Evolutionary conservation across 2,888 invertebrate species (phyloP), one percentile per base, ranked within the genome.

Genomic region (Ochlodes sylvanus): DNA sequence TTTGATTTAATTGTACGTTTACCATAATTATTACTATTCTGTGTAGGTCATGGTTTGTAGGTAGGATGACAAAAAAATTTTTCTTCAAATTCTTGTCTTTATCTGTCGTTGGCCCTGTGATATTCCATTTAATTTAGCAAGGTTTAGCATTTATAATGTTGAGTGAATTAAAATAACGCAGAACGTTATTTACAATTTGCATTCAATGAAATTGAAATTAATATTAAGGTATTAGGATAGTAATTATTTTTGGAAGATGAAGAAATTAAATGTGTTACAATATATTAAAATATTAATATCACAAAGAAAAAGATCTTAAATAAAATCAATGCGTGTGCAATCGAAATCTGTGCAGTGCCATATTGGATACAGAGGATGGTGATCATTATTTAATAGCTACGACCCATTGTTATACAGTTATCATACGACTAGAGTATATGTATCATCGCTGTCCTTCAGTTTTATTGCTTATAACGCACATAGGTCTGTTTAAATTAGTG

Each of bases 371-470:
- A 42, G 44, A 87, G 88, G 89, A 90, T 84, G 85, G 85, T 75
- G 73, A 76, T 83, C 83, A 88, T 89, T 87, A 89, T 85, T 82
- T 85, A 85, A 87, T 84, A 81, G 84, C 71, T 61, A 64, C 75
- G 74, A 75, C 71, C 79, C 76, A 87, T 86, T 88, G 85, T 86
- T 83, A 75, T 77, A 83, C 79, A 79, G 79, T 85, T 80, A 77
- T 80, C 80, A 79, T 77, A 75, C 73, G 76, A 79, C 75, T 69
- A 69, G 70, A 73, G 73, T 71, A 76, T 60, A 69, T 69, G 63
- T 50, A 52, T n/a, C 38, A 21, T 12, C 15, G 38, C 47, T 54
- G 66, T 60, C 21, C 54, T 60, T 60, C 66, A 52, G 52, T 27
- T 60, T 66, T 66, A 60, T 34, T 54, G 15, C 54, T 66, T 72